Percentiles rank a stretch among this genome's conserved stretches.
These are phyloP conservation scores for Chaunax sp. DNA, from an alignment of 2,797 vertebrate genomes.

Conservation along the genomic window DNA sequence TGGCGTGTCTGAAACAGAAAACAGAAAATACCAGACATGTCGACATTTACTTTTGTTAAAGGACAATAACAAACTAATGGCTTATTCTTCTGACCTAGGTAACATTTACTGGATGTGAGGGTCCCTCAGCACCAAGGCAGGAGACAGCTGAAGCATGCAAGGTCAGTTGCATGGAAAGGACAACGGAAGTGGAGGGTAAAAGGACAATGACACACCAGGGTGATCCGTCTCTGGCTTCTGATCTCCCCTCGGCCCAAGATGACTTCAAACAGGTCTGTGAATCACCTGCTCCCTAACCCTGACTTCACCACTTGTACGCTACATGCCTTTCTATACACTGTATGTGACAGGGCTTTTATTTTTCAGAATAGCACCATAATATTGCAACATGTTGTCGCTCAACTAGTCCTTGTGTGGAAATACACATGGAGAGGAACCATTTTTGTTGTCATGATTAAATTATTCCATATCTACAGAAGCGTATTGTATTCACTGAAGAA, in stretches of 20 bases:
- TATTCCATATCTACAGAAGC: too few relatives aligned
- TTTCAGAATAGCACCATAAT: neutral
- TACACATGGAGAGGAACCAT: neutral
- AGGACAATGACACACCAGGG: conserved; percentile 86
- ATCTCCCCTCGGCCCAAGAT: conserved; percentile 90
- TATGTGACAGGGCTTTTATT: neutral
- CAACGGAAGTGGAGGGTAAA: conserved; percentile 85
- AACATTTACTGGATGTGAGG: conserved; percentile 84
- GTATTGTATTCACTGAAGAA: too few relatives aligned
- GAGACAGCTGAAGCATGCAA: conserved; percentile 80
- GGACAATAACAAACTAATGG: neutral
- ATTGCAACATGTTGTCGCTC: neutral
- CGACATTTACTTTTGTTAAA: neutral
- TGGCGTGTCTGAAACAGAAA: too few relatives aligned
- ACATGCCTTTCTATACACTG: neutral
- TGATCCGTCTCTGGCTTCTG: conserved; percentile 85
- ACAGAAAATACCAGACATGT: neutral
- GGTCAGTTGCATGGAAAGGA: conserved; percentile 87
- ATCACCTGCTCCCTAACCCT: neutral
- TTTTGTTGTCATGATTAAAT: conserved; percentile 9
- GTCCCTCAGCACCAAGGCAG: conserved; percentile 69
- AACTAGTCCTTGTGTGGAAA: neutral
- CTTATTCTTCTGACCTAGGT: conserved; percentile 78
- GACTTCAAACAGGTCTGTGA: conserved; percentile 91
- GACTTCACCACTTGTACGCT: neutral